Evolutionary conservation across 2,113 vertebrate species (phyloP).

Genomic region (Notothenia coriiceps): DNA sequence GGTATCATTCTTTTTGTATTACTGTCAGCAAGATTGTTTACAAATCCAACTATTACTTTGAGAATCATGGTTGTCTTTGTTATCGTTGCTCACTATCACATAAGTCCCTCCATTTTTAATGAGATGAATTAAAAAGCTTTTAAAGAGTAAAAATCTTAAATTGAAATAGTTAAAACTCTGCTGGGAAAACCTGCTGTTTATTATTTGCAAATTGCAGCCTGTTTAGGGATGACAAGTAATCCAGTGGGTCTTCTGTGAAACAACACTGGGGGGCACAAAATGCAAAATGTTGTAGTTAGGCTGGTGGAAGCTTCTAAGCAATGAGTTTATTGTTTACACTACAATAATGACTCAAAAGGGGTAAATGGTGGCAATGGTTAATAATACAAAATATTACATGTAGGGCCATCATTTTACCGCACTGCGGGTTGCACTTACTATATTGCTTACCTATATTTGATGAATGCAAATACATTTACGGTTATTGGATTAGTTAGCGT

Average conservation of each 20-base stretch:
- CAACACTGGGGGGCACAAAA: neutral
- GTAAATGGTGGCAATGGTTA: too few relatives aligned
- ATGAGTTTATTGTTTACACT: constrained; percentile 15
- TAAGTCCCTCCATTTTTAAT: neutral
- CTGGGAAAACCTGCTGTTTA: neutral
- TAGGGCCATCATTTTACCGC: too few relatives aligned
- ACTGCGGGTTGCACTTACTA: too few relatives aligned
- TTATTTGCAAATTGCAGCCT: neutral
- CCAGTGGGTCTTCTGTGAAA: constrained; percentile 13
- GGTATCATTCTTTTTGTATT: too few relatives aligned
- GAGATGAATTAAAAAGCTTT: neutral
- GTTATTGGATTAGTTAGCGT: too few relatives aligned
- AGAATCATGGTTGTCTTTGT: neutral
- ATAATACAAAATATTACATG: neutral
- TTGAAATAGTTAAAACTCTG: neutral
- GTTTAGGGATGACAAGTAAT: constrained; percentile 15
- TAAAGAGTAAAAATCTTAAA: neutral
- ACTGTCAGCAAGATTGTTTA: neutral
- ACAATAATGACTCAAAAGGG: neutral
- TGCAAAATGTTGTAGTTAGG: neutral
- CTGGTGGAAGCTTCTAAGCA: neutral
- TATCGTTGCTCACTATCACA: neutral
- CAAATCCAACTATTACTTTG: neutral
- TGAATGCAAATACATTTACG: too few relatives aligned
- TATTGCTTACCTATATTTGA: neutral